A percentile compares a stretch with the other conserved stretches of the same genome.
These are phyloP conservation scores for Gryllus longicercus DNA, from an alignment of 2,888 invertebrate genomes.

Conservation along the genomic window DNA sequence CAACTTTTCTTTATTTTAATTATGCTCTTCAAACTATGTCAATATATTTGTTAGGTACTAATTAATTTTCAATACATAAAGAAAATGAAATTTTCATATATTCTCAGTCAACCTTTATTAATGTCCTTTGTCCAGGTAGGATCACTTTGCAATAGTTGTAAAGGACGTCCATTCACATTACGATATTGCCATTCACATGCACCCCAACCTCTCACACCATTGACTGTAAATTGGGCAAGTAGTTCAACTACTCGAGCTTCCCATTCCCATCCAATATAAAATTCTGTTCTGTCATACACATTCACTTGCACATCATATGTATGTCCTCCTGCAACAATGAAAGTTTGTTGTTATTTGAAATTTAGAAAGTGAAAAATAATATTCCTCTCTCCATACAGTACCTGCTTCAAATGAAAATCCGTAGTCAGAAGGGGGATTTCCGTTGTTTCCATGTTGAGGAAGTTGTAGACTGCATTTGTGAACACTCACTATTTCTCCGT, in stretches of 20 bases:
- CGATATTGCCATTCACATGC: slow-evolving; percentile 65
- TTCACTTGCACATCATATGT: slow-evolving; percentile 54
- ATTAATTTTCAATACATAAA: background rate
- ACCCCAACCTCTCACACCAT: slow-evolving; percentile 62
- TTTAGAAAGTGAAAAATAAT: no score
- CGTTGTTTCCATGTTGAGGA: slow-evolving; percentile 60
- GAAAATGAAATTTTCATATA: no score
- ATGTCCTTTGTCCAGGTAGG: slow-evolving; percentile 26
- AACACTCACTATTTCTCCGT: slow-evolving; percentile 47
- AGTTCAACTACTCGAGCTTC: slow-evolving; percentile 59
- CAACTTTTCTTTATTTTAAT: no score
- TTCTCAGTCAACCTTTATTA: slow-evolving; percentile 21
- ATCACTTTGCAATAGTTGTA: slow-evolving; percentile 21
- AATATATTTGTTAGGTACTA: background rate
- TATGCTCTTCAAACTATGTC: background rate
- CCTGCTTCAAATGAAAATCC: slow-evolving; percentile 60
- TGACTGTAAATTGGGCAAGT: slow-evolving; percentile 57
- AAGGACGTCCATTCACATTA: slow-evolving; percentile 25
- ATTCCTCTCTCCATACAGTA: slow-evolving; percentile 40
- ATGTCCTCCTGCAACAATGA: slow-evolving; percentile 47
- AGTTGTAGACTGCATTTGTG: slow-evolving; percentile 55
- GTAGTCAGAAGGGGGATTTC: slow-evolving; percentile 58
- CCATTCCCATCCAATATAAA: slow-evolving; percentile 59
- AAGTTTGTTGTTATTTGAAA: no score
- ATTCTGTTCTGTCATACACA: slow-evolving; percentile 53